Conservation (phyloP, 1,140 invertebrate species). For the Drosophila mojavensis region DNA sequence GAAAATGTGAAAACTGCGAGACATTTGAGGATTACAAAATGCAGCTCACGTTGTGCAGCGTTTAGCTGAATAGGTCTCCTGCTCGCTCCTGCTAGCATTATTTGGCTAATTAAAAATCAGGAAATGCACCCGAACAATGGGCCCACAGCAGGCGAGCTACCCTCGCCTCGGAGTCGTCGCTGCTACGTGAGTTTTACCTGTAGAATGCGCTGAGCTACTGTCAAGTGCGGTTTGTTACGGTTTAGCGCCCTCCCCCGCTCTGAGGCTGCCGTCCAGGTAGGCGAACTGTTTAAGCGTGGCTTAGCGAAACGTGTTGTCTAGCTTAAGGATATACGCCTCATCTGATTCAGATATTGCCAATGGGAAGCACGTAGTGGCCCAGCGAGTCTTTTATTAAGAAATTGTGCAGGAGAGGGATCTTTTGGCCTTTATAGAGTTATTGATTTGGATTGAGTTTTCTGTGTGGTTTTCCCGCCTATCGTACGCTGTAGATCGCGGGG, state of each 20-base stretch:
- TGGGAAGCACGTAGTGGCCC: constrained; percentile 45
- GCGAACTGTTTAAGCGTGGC: not conserved
- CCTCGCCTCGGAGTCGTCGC: not conserved
- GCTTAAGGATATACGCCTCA: constrained; percentile 49
- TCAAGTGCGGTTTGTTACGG: constrained; percentile 65
- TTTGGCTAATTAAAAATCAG: constrained; percentile 72
- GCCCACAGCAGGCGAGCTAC: constrained; percentile 12
- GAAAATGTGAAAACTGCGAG: constrained; percentile 6
- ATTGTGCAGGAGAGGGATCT: not conserved
- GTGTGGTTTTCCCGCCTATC: constrained; percentile 22
- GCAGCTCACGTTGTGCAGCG: constrained; percentile 23
- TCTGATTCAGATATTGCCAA: constrained; percentile 39
- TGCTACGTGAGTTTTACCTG: constrained; percentile 50
- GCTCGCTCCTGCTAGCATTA: not conserved
- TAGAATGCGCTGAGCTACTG: constrained; percentile 29
- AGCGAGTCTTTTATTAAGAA: constrained; percentile 20
- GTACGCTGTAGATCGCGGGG: constrained; percentile 26
- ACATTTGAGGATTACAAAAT: constrained; percentile 28
- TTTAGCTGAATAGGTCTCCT: constrained; percentile 8
- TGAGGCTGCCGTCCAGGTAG: constrained; percentile 37
- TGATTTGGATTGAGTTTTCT: not conserved
- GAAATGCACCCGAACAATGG: constrained; percentile 63
- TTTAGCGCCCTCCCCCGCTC: constrained; percentile 43
- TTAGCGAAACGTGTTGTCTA: constrained; percentile 40
- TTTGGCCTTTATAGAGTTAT: constrained; percentile 15